phyloP scores from a whole-genome alignment of 2,113 vertebrate genomes.

The Thermophis baileyi region DNA sequence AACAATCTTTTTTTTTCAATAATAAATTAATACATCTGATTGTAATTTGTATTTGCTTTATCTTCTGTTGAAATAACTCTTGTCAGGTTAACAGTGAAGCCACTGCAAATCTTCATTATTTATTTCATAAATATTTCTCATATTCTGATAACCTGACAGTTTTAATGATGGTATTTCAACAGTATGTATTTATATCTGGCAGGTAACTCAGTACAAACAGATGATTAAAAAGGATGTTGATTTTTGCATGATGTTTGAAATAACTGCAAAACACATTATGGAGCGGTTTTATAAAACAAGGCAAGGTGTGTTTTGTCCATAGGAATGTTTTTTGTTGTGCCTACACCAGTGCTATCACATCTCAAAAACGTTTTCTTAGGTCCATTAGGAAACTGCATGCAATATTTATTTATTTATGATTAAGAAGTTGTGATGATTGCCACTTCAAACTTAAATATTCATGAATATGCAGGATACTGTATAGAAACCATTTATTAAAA shows the following conservation, averaged over 20 bases:
- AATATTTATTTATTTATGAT: background rate
- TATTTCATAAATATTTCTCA: conserved; percentile 79
- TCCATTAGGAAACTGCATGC: background rate
- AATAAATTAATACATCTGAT: conserved; percentile 54
- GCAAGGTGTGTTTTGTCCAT: background rate
- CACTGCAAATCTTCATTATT: conserved; percentile 69
- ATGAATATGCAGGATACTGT: background rate
- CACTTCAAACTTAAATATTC: background rate
- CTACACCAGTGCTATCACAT: background rate
- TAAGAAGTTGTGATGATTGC: background rate
- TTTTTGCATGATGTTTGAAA: conserved; percentile 33
- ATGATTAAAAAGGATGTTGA: conserved; percentile 22
- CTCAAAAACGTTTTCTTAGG: background rate
- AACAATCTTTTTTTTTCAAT: conserved; percentile 55
- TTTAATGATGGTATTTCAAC: conserved; percentile 45
- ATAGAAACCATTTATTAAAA: background rate
- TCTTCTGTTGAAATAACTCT: conserved; percentile 70
- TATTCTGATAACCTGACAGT: conserved; percentile 68
- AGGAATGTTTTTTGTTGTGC: background rate
- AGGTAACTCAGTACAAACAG: conserved; percentile 29
- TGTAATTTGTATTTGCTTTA: conserved; percentile 77
- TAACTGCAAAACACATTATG: background rate
- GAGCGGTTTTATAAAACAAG: background rate
- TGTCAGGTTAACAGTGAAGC: conserved; percentile 57
- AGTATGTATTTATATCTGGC: conserved; percentile 35